Evolutionary conservation across 2,797 vertebrate genomes (phyloP), one percentile per base, ranked within the genome.

Genomic region (Neosilurus hyrtlii): DNA sequence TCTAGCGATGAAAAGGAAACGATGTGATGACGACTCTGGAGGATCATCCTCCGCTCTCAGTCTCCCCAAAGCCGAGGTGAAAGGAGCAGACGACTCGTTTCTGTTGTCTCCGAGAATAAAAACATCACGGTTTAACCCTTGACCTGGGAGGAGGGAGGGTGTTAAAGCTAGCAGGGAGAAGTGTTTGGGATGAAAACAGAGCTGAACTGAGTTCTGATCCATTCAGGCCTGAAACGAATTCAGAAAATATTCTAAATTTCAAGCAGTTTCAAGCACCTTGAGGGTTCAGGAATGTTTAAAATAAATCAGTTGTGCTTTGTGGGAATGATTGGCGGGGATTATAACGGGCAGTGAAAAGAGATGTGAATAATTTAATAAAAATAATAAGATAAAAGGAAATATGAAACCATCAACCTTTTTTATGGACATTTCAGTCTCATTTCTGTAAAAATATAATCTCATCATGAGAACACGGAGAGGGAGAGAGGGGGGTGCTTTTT

Each of bases 51-150:
- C 35, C 16, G 26, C n/a, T 26, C 37, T n/a, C 20, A 79, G 72
- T 3, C 24, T 90, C 26, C 88, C 90, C 22, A 59, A 79, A 61
- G 87, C 81, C 59, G 86, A 92, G 30, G 92, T 91, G 79, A 89
- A 87, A 70, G 70, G 72, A 52, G 20, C 49, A 79, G 26, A 2
- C 26, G 9, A 15, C 63, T 65, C 62, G 1, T 3, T 1, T 30
- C 8, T 0, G 35, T 57, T 2, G 24, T 56, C 71, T 74, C 51
- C 10, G 9, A 10, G 16, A 24, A 49, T 16, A 14, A 11, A 20
- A 11, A 56, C 35, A 18, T 2, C 52, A 16, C 1, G 30, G 35
- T 63, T 62, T 24, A 26, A 16, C 35, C 14, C 59, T 65, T 26
- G 24, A 63, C 24, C 2, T 5, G 62, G 59, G 1, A 77, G 30